A percentile compares a stretch with the other conserved stretches of the same genome.
phyloP scores from a whole-genome alignment of 2,113 vertebrate genomes.

The Etheostoma cragini region DNA sequence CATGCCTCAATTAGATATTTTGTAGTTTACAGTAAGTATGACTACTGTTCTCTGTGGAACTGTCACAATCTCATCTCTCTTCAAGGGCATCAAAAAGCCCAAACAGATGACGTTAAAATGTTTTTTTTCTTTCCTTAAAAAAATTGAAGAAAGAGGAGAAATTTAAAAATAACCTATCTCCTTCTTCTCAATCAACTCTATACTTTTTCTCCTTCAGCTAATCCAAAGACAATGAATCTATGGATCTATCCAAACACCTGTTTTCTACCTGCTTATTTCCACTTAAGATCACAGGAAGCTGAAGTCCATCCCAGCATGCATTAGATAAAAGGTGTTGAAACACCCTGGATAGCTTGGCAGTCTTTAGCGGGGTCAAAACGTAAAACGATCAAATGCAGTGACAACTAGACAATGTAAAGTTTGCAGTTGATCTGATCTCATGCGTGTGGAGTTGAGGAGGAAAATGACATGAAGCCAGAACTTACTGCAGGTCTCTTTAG shows the following conservation, averaged over 20 bases:
- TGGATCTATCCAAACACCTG: background rate
- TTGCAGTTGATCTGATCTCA: background rate
- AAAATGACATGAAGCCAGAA: background rate
- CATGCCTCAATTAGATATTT: slow-evolving; percentile 71
- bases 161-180: background rate
- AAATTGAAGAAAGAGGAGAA: background rate
- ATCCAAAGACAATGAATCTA: background rate
- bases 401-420: background rate
- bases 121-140: background rate
- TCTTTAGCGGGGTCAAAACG: background rate
- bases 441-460: background rate
- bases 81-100: background rate
- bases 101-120: slow-evolving; percentile 15
- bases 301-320: background rate
- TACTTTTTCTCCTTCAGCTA: background rate
- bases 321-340: background rate
- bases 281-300: slow-evolving; percentile 8
- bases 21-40: slow-evolving; percentile 61
- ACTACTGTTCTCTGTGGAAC: slow-evolving; percentile 48
- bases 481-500: background rate
- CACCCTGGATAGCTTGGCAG: background rate
- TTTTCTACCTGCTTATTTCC: slow-evolving; percentile 1
- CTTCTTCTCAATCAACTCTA: background rate
- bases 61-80: slow-evolving; percentile 4
- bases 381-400: slow-evolving; percentile 18